Conservation (phyloP, 1,140 invertebrate species). For the Euura lappo region DNA sequence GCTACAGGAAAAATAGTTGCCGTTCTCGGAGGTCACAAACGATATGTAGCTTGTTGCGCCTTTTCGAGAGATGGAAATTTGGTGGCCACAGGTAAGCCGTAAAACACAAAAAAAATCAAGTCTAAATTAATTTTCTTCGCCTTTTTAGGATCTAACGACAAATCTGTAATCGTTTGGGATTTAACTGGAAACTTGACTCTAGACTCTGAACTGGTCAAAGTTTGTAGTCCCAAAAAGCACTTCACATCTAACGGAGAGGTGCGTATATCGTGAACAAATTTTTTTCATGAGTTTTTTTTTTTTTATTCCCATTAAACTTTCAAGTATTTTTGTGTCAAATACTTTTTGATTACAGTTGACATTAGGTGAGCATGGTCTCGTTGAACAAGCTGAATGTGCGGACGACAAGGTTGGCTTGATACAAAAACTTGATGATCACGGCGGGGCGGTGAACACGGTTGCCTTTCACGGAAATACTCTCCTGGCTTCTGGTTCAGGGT, state of each 20-base stretch:
- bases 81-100: slow-evolving; percentile 68
- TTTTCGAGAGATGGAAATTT: slow-evolving; percentile 70
- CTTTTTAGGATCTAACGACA: slow-evolving; percentile 74
- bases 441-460: slow-evolving; percentile 65
- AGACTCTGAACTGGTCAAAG: slow-evolving; percentile 57
- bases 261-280: background rate
- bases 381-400: slow-evolving; percentile 53
- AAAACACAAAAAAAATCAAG: background rate
- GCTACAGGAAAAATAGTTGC: slow-evolving; percentile 50
- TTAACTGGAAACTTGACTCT: slow-evolving; percentile 58
- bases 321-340: background rate
- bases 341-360: slow-evolving; percentile 25
- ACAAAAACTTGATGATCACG: slow-evolving; percentile 61
- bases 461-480: slow-evolving; percentile 59
- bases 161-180: slow-evolving; percentile 72
- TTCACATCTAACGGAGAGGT: slow-evolving; percentile 1
- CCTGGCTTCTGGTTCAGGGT: slow-evolving; percentile 66
- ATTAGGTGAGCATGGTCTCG: slow-evolving; percentile 54
- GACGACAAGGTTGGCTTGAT: slow-evolving; percentile 55
- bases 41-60: slow-evolving; percentile 76
- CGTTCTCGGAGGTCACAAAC: slow-evolving; percentile 66
- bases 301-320: slow-evolving; percentile 14
- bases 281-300: background rate
- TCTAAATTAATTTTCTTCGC: slow-evolving; percentile 31
- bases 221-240: slow-evolving; percentile 27